These are phyloP conservation scores for Cacatua alba DNA, from an alignment of 2,113 vertebrate species.

Conservation along the genomic window DNA sequence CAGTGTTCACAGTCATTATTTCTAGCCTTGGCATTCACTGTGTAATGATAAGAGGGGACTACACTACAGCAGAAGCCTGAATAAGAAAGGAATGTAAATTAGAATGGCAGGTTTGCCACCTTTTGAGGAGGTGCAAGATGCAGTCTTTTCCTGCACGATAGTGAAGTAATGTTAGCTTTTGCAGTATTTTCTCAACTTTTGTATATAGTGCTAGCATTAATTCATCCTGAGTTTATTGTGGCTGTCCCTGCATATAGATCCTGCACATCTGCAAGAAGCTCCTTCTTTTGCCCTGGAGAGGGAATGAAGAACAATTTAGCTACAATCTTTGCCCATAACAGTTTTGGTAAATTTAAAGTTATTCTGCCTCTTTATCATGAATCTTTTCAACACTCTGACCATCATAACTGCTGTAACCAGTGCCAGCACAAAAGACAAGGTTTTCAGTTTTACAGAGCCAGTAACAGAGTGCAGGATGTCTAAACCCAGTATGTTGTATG, in stretches of 20 bases:
- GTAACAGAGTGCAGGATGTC: background rate
- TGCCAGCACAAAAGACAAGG: background rate
- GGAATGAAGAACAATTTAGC: background rate
- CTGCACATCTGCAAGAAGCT: background rate
- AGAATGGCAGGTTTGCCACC: background rate
- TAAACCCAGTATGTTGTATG: background rate
- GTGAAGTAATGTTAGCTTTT: background rate
- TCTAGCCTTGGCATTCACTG: background rate
- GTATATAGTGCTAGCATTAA: background rate
- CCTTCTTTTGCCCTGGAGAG: background rate
- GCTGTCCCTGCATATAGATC: background rate
- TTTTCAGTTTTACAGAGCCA: slow-evolving; percentile 9
- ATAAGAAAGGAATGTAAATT: background rate
- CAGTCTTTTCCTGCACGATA: rapidly evolving
- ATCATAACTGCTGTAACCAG: background rate
- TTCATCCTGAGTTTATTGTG: background rate
- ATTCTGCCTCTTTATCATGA: background rate
- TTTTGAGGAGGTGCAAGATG: background rate
- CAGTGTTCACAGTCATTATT: background rate
- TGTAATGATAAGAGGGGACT: background rate
- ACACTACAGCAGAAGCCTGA: background rate
- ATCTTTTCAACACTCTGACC: background rate
- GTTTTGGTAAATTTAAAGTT: background rate
- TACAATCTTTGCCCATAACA: background rate
- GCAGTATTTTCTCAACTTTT: background rate